Conservation (phyloP, 2,113 vertebrate species). For the Crotalus tigris region DNA sequence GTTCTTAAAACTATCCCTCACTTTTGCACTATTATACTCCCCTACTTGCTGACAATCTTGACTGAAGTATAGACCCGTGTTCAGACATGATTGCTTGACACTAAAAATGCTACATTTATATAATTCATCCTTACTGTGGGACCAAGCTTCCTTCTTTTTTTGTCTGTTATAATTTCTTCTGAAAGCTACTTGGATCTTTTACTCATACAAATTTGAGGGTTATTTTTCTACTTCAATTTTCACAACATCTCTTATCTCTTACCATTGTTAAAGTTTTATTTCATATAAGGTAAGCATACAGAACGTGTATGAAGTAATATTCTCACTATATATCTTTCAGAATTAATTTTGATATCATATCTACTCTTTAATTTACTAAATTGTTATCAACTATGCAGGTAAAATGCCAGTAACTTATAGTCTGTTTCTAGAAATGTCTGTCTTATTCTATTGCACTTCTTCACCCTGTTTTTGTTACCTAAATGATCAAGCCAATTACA, state of each 20-base stretch:
- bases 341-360: background rate
- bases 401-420: background rate
- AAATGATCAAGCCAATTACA: background rate
- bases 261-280: background rate
- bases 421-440: background rate
- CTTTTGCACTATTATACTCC: background rate
- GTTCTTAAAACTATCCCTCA: background rate
- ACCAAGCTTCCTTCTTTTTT: background rate
- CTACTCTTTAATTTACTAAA: background rate
- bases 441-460: background rate
- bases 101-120: background rate
- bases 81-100: background rate
- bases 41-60: background rate
- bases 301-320: background rate
- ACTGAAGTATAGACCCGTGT: background rate
- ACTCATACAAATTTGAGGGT: background rate
- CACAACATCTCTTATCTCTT: background rate
- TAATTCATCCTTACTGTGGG: background rate
- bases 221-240: background rate
- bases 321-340: background rate
- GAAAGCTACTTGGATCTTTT: background rate
- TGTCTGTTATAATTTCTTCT: background rate
- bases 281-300: background rate
- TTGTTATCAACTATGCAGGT: background rate
- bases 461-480: background rate